These are phyloP conservation scores for Anabas testudineus DNA, from an alignment of 2,797 vertebrate species.

Conservation along the genomic window DNA sequence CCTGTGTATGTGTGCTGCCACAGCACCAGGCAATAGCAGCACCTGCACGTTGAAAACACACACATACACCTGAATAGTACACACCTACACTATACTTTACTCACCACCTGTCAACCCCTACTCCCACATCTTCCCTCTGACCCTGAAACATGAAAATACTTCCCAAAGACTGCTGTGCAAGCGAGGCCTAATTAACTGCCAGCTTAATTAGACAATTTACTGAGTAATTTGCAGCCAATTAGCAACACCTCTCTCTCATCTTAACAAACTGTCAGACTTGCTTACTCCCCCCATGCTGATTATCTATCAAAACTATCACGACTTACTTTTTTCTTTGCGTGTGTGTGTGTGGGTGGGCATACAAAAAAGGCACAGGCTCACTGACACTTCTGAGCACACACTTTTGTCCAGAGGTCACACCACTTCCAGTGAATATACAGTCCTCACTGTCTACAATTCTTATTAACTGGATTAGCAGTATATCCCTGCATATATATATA, in stretches of 20 bases:
- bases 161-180: conserved; percentile 93
- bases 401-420: neutral
- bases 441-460: no score
- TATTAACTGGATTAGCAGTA: neutral
- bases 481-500: neutral
- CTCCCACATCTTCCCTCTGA: conserved; percentile 28
- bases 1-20: neutral
- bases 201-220: conserved; percentile 98
- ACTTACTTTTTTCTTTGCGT: neutral
- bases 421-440: neutral
- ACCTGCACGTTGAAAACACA: neutral
- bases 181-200: conserved; percentile 95
- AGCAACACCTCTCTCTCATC: conserved; percentile 85
- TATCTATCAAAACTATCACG: conserved; percentile 9
- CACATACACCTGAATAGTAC: neutral
- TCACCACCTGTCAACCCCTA: neutral
- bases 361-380: no score
- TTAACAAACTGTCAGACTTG: conserved; percentile 22
- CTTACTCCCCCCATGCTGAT: conserved; percentile 1
- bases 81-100: neutral
- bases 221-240: conserved; percentile 98
- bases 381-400: neutral
- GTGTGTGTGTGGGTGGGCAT: no score
- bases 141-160: conserved; percentile 71
- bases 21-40: neutral